phyloP scores from a whole-genome alignment of 2,113 vertebrate genomes.

The Otis tarda region DNA sequence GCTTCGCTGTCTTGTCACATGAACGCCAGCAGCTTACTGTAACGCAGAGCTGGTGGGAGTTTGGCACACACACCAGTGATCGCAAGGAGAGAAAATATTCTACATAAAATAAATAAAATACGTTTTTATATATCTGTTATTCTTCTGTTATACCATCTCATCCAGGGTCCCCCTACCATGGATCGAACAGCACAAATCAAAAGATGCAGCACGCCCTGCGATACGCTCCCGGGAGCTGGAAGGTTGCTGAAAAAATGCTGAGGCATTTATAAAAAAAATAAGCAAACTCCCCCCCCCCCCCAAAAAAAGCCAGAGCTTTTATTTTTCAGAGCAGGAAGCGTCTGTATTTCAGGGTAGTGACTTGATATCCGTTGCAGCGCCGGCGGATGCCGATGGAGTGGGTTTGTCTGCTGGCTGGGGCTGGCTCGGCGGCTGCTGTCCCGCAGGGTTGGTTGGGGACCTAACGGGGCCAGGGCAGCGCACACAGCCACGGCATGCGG shows the following conservation, averaged over 20 bases:
- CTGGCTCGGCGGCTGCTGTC: neutral
- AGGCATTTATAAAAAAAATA: neutral
- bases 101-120: no score
- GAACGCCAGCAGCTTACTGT: rapidly evolving
- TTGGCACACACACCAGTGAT: neutral
- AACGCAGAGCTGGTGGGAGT: neutral
- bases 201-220: rapidly evolving
- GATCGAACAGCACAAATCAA: neutral
- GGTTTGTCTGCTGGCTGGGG: neutral
- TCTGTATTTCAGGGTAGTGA: neutral
- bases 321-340: neutral
- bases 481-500: neutral
- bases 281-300: neutral
- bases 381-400: rapidly evolving
- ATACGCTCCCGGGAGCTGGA: rapidly evolving
- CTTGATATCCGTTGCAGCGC: rapidly evolving
- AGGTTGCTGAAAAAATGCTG: rapidly evolving
- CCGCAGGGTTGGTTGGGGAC: rapidly evolving
- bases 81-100: neutral
- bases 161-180: neutral
- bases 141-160: neutral
- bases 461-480: rapidly evolving
- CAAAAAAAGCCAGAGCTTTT: neutral
- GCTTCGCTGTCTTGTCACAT: neutral
- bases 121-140: neutral